Evolutionary conservation across 2,113 vertebrate genomes (phyloP).

Genomic region (Morone saxatilis): DNA sequence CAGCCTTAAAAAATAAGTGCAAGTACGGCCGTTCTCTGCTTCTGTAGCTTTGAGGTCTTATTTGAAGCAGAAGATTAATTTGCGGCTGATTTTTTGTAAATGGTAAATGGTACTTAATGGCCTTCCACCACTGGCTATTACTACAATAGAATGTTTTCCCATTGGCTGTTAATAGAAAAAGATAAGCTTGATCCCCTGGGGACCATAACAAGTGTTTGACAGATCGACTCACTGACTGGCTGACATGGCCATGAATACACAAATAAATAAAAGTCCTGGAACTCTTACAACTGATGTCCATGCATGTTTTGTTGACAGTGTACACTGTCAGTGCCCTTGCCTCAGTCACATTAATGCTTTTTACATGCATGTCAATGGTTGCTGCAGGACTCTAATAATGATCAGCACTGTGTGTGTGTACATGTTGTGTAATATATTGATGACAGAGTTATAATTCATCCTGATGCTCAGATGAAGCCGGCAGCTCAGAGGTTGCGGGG

Average conservation of each 20-base stretch:
- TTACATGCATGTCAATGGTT: constrained; percentile 10
- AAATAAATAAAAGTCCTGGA: not conserved
- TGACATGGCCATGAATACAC: not conserved
- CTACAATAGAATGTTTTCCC: no score
- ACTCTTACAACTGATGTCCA: no score
- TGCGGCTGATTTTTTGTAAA: no score
- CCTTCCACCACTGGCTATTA: no score
- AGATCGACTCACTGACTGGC: not conserved
- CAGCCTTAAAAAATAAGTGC: no score
- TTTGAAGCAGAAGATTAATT: no score
- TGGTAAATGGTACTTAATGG: no score
- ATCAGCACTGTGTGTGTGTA: constrained; percentile 18
- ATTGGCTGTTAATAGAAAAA: no score
- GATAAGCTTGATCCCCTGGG: not conserved
- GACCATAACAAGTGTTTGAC: not conserved
- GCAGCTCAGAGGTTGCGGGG: not conserved
- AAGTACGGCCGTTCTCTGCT: no score
- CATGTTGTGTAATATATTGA: constrained; percentile 9
- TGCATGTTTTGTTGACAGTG: not conserved
- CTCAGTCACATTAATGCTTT: constrained; percentile 7
- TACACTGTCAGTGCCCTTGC: not conserved
- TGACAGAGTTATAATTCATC: constrained; percentile 12
- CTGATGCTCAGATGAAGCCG: not conserved
- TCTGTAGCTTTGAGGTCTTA: no score
- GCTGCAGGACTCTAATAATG: constrained; percentile 16